Conservation (phyloP, 2,888 invertebrate species). For the Nemurella pictetii region DNA sequence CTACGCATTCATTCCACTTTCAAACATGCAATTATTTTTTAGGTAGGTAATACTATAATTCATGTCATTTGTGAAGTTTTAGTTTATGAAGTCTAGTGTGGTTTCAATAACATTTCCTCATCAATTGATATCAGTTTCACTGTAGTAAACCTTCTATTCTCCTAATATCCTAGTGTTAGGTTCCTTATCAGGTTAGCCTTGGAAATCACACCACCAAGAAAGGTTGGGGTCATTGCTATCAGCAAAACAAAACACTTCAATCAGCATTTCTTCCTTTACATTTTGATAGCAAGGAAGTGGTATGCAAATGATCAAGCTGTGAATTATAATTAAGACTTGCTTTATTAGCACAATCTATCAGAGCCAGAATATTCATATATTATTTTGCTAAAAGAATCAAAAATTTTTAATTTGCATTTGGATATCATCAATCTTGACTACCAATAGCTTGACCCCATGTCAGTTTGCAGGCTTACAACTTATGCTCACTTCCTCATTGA, state of each 20-base stretch:
- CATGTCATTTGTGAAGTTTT: neutral
- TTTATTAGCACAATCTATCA: neutral
- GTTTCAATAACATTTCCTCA: neutral
- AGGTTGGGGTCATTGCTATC: neutral
- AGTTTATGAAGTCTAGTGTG: neutral
- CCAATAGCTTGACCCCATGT: too few species aligned
- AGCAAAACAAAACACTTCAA: neutral
- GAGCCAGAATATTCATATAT: neutral
- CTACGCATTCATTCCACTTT: neutral
- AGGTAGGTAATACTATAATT: neutral
- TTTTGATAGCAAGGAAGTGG: neutral
- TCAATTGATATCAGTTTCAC: neutral
- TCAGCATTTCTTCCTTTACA: neutral
- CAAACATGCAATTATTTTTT: constrained; percentile 11
- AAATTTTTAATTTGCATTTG: neutral
- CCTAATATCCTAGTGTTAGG: too few species aligned
- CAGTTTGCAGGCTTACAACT: too few species aligned
- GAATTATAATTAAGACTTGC: neutral
- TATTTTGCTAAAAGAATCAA: neutral
- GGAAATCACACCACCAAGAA: neutral
- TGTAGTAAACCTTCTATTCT: too few species aligned
- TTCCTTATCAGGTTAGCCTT: neutral
- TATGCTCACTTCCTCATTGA: too few species aligned
- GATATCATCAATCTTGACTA: too few species aligned
- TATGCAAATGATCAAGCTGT: neutral